A percentile compares a stretch with the other conserved stretches of the same genome.
These are phyloP conservation scores for Rhombomys opimus DNA, from an alignment of 2,113 vertebrate genomes.

Conservation along the genomic window DNA sequence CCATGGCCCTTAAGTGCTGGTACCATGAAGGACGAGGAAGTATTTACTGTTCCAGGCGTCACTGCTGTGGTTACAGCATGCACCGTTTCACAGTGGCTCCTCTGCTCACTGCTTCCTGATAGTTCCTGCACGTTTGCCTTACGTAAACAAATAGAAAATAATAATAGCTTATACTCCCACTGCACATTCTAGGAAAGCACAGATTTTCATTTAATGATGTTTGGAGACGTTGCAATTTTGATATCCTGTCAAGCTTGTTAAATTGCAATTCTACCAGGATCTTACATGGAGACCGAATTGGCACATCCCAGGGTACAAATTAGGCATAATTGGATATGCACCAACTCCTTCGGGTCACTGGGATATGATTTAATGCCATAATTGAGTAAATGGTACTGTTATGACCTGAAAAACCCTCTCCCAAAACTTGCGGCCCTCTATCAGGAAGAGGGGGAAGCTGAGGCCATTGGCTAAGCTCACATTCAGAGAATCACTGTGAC, in stretches of 20 bases:
- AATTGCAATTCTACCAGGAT: slow-evolving; percentile 67
- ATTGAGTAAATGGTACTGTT: slow-evolving; percentile 67
- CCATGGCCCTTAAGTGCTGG: not conserved
- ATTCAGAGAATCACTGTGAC: not conserved
- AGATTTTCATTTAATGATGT: slow-evolving; percentile 68
- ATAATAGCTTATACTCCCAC: slow-evolving; percentile 56
- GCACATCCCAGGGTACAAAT: slow-evolving; percentile 69
- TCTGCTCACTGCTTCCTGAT: slow-evolving; percentile 1
- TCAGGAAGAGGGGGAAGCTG: not conserved
- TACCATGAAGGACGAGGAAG: not conserved
- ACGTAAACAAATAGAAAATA: slow-evolving; percentile 72
- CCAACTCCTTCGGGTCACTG: slow-evolving; percentile 69
- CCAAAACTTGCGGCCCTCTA: slow-evolving; percentile 28
- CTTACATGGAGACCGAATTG: slow-evolving; percentile 62
- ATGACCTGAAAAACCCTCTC: slow-evolving; percentile 58
- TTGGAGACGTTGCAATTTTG: slow-evolving; percentile 74
- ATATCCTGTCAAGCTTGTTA: slow-evolving; percentile 76
- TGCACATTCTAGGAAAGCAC: slow-evolving; percentile 59
- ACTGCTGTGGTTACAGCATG: not conserved
- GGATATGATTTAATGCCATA: slow-evolving; percentile 67
- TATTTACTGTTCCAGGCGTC: not conserved
- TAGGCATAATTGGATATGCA: slow-evolving; percentile 74
- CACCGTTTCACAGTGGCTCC: not conserved
- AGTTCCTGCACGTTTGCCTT: slow-evolving; percentile 46
- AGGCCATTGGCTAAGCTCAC: not conserved